phyloP scores from a whole-genome alignment of 1,140 invertebrate species.

The Radopholus similis region DNA sequence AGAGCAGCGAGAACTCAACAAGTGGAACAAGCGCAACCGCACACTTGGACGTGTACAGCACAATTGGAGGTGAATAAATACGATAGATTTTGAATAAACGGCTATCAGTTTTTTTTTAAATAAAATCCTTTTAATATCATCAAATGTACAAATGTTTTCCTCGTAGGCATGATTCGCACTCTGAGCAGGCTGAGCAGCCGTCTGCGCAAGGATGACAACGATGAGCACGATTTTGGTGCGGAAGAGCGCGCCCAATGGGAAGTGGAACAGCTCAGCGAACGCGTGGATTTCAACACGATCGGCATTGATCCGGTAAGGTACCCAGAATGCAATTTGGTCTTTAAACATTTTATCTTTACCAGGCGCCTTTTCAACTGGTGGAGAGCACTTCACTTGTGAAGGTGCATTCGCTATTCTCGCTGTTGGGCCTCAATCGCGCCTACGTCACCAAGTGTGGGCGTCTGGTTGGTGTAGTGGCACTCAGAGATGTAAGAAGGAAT shows the following conservation, averaged over 20 bases:
- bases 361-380: conserved; percentile 89
- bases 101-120: too few species aligned
- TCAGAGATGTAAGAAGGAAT: conserved; percentile 82
- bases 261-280: conserved; percentile 64
- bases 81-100: conserved; percentile 15
- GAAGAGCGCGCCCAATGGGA: conserved; percentile 46
- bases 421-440: conserved; percentile 91
- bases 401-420: conserved; percentile 92
- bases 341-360: conserved; percentile 71
- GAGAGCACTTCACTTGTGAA: conserved; percentile 86
- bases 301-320: conserved; percentile 19
- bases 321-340: conserved; percentile 38
- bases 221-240: conserved; percentile 33
- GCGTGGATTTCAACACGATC: conserved; percentile 26
- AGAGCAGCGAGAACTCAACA: not conserved
- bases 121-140: not conserved
- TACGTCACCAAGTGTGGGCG: conserved; percentile 93
- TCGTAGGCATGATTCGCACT: conserved; percentile 19
- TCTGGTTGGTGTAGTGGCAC: conserved; percentile 85
- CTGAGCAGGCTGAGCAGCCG: conserved; percentile 26
- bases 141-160: conserved; percentile 5
- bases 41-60: conserved; percentile 7
- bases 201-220: not conserved
- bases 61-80: conserved; percentile 23
- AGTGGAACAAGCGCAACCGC: not conserved